phyloP scores from a whole-genome alignment of 2,113 vertebrate genomes.

The Lucifuga dentata region DNA sequence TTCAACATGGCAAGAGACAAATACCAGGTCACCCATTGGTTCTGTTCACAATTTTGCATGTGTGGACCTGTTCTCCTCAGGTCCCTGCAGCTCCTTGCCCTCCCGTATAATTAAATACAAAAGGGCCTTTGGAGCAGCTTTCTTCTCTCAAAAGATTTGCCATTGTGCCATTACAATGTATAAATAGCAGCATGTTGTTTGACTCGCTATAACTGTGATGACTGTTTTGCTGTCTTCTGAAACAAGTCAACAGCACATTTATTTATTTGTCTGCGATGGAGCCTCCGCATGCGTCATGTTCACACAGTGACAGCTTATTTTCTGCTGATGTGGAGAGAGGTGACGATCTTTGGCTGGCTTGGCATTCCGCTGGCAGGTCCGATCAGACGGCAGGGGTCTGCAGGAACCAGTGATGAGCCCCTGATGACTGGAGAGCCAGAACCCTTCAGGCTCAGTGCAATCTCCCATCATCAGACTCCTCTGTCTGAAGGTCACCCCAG shows the following conservation, averaged over 20 bases:
- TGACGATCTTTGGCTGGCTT: slow-evolving; percentile 44
- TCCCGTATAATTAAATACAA: slow-evolving; percentile 62
- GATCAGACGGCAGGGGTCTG: slow-evolving; percentile 51
- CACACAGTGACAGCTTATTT: slow-evolving; percentile 1
- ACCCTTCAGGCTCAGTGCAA: slow-evolving; percentile 42
- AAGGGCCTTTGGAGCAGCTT: slow-evolving; percentile 37
- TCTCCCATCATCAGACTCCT: slow-evolving; percentile 52
- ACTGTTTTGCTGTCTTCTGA: too few relatives aligned
- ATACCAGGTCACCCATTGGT: slow-evolving; percentile 37
- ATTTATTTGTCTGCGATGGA: too few relatives aligned
- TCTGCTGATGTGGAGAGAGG: slow-evolving; percentile 27
- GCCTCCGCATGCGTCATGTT: neutral
- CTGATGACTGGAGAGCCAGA: slow-evolving; percentile 49
- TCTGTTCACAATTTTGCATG: slow-evolving; percentile 46
- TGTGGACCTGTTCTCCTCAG: slow-evolving; percentile 47
- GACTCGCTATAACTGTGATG: neutral
- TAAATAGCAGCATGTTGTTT: slow-evolving; percentile 5
- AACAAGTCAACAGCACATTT: too few relatives aligned
- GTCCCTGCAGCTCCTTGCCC: slow-evolving; percentile 39
- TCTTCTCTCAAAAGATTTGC: slow-evolving; percentile 47
- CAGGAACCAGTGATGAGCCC: slow-evolving; percentile 56
- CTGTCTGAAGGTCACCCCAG: slow-evolving; percentile 47
- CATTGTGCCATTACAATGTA: slow-evolving; percentile 30
- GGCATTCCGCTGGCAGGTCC: slow-evolving; percentile 53
- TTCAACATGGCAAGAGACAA: slow-evolving; percentile 14